Evolutionary conservation across 1,140 invertebrate species (phyloP).

Genomic region (Brachionus asplanchnoidis): DNA sequence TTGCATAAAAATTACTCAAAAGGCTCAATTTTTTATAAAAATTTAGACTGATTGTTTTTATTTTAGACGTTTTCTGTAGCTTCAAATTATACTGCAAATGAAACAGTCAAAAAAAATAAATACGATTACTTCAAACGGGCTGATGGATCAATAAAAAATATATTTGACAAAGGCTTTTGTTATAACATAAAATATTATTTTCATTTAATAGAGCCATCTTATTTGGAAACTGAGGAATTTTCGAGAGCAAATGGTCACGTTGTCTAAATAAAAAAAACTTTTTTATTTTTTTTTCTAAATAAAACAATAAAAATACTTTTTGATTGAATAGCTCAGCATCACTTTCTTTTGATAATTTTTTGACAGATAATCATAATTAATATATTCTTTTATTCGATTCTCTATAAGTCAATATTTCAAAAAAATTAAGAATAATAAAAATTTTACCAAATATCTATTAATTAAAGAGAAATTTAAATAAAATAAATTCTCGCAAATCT

Average conservation of each 20-base stretch:
- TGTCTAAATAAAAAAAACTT: background rate
- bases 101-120: background rate
- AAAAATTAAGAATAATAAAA: no score
- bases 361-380: no score
- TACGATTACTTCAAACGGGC: slow-evolving; percentile 14
- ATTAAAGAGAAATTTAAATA: no score
- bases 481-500: no score
- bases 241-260: background rate
- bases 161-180: background rate
- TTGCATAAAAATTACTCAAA: no score
- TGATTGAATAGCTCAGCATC: no score
- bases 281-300: background rate
- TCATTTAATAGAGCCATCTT: slow-evolving; percentile 30
- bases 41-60: background rate
- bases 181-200: slow-evolving; percentile 40
- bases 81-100: slow-evolving; percentile 22
- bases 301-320: background rate
- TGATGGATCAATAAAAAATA: background rate
- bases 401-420: no score
- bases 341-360: no score
- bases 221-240: slow-evolving; percentile 13
- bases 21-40: no score
- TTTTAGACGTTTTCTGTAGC: background rate
- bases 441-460: no score
- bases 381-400: no score